A percentile compares a stretch with the other conserved stretches of the same genome.
These are phyloP conservation scores for Epinotia bilunana DNA, from an alignment of 2,888 invertebrate species.

Conservation along the genomic window DNA sequence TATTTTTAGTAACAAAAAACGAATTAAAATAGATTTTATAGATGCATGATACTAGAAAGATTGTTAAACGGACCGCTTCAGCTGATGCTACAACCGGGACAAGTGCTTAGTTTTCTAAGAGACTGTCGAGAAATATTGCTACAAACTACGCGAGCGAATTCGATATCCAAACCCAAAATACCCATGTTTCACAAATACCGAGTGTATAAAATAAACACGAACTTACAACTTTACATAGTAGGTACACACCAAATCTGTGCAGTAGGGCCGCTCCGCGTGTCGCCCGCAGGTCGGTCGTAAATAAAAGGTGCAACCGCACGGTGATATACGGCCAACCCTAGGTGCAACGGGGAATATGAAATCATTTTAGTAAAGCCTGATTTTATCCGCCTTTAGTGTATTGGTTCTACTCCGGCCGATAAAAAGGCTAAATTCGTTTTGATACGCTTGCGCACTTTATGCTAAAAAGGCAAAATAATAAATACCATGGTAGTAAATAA, in stretches of 20 bases:
- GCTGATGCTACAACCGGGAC: too few species aligned
- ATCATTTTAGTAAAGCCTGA: constrained; percentile 4
- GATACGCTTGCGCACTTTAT: too few species aligned
- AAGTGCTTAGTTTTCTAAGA: too few species aligned
- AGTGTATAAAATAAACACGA: background rate
- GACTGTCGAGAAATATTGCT: too few species aligned
- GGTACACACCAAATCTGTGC: background rate
- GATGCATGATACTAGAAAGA: background rate
- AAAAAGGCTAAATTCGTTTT: background rate
- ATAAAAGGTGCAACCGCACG: constrained; percentile 63
- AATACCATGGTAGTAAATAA: too few species aligned
- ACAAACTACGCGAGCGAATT: too few species aligned
- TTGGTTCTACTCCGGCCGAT: background rate
- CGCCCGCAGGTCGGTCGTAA: constrained; percentile 60
- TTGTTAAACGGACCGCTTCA: background rate
- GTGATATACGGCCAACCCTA: constrained; percentile 50
- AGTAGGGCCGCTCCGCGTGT: constrained; percentile 47
- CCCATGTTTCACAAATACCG: background rate
- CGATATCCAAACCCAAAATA: too few species aligned
- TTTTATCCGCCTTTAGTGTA: background rate
- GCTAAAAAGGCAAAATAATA: too few species aligned
- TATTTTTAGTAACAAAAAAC: too few species aligned
- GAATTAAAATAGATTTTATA: background rate
- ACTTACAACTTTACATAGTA: background rate
- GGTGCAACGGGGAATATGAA: constrained; percentile 33